Evolutionary conservation across 2,888 invertebrate species (phyloP), one percentile per base, ranked within the genome.

Genomic region (Acleris sparsana): DNA sequence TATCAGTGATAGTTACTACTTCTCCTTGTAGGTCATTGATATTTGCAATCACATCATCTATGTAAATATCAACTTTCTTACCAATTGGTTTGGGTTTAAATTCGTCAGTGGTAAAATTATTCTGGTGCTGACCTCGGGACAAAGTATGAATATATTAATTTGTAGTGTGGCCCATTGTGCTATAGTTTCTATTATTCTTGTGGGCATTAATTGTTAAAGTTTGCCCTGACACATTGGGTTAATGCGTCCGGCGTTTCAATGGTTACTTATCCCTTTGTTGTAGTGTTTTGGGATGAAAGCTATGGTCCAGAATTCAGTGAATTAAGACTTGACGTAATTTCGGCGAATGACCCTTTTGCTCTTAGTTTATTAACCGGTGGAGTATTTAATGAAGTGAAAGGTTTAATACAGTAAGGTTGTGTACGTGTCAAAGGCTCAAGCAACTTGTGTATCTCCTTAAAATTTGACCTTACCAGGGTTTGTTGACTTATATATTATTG

Each of bases 121-220:
- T 83, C 79, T 82, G 83, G 74, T 83, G 73, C 80, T 85, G 86
- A 88, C 85, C 88, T 88, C 80, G 49, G 70, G 60, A 71, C 69
- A 77, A 71, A 72, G 77, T 79, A 80, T 85, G 87, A 87, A 89
- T 89, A 88, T 85, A 90, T 90, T 90, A 89, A 89, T 91, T 89
- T 90, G 89, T 88, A 86, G 82, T 82, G 79, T 76, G 77, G 80
- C 69, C 80, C 70, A 84, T 89, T 90, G 84, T 89, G 77, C 80
- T 79, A 80, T 85, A 89, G 88, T 89, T 89, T 89, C 88, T 87
- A 89, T 91, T 88, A 91, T 88, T 86, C 83, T 76, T 74, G 74
- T 78, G 74, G 73, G 79, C 80, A 82, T 86, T 89, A 88, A 90
- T 90, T 89, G 89, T 90, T 84, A 83, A 86, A 89, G 86, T 87